These are phyloP conservation scores for Bos taurus DNA, from an alignment of 2,113 vertebrate species.

Conservation along the genomic window ARS-UCD2.0 NC_037338.1:76303001-76303500, in stretches of 20 bases:
- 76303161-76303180: background rate
- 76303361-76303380: background rate
- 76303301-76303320: background rate
- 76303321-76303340: background rate
- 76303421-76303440: background rate
- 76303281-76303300: background rate
- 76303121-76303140: background rate
- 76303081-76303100: background rate
- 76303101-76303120: background rate
- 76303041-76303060: background rate
- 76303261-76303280: background rate
- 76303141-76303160: background rate
- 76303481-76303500: background rate
- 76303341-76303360: background rate
- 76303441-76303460: background rate
- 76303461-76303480: background rate
- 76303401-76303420: background rate
- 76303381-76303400: background rate
- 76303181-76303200: background rate
- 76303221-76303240: background rate
- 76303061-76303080: background rate
- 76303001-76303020: background rate
- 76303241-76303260: background rate
- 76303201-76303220: background rate
- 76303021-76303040: background rate